Base-by-base conservation (phyloP, 2,113 vertebrate species). In the Microcebus murinus region DNA sequence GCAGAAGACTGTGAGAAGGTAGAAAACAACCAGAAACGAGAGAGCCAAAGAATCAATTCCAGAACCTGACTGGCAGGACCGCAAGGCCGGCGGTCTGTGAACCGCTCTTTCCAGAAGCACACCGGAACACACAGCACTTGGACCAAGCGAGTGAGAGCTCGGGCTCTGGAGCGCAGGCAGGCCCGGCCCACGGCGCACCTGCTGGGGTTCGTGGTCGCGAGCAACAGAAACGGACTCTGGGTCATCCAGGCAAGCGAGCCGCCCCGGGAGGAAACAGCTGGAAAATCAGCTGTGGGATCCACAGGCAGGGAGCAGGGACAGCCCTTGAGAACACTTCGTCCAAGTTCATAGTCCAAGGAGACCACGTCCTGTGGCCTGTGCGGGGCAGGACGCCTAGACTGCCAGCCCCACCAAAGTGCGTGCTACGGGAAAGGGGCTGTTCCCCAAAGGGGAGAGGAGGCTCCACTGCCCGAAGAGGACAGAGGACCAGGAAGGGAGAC, bases 291-390 rank as follows among this genome's bases (percentile, higher is more conserved):
- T 21, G 5, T 9, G 12, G 1, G 48, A 11, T 4, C 20, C 11
- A 29, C 18, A 4, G 13, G 63, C 81, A 34, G 23, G 10, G 42
- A 15, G 8, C 6, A 1, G 70, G 0, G 2, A 9, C 14, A 3
- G 20, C 65, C 73, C 36, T 7, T 2, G 11, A 65, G 79, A 31
- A 73, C 59, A 71, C 12, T 4, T 1, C 2, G 23, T 29, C 57
- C 71, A 14, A 27, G 39, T 14, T 31, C n/a, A 1, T 1, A 12
- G 6, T 6, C 79, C 67, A 52, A 61, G 13, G 10, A 14, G 27
- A 23, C 18, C 34, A 4, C n/a, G 3, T 0, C 5, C 11, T 42
- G 25, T 1, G 12, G 31, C 6, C 65, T 18, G 7, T 4, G 3
- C 21, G 3, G 11, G 71, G 13, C 36, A 4, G 13, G 48, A 67